Base-by-base conservation (phyloP, 2,888 invertebrate genomes). In the Crematogaster levior region DNA sequence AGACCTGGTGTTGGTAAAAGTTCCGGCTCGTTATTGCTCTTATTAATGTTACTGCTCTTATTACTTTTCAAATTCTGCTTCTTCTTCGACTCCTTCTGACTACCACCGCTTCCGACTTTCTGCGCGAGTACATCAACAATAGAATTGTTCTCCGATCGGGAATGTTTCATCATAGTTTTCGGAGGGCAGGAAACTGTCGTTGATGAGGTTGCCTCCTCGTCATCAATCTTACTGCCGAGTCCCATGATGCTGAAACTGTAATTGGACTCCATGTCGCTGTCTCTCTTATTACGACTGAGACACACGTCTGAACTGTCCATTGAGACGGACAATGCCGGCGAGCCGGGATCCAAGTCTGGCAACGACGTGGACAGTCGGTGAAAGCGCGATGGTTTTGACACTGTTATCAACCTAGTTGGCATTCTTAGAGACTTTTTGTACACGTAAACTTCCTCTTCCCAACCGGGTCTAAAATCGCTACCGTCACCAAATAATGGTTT, bases 371-470 rank as follows among this genome's bases (percentile, higher is more conserved):
- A 97, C 18, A 97, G 95, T 86, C 97, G 95, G 79, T 96, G 96
- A 91, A 96, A 96, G 63, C 96, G 96, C 37, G 96, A 96, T 1
- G 97, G 97, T 87, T 97, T 96, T 46, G 97, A 97, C 80, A 98
- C 97, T 53, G 97, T 97, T 88, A 98, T 98, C 72, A 98, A 95
- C 89, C 97, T 96, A 48, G 97, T 96, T 1, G 98, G 98, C 96
- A 98, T 97, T 89, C 98, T 96, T 24, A 98, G 94, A 0, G 98
- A 97, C 89, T 97, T 96, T 93, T 98, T 98, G 92, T 97, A 98
- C 90, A 96, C 96, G 91, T 97, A 97, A 24, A 98, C 96, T 91
- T 98, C 98, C 92, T 97, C 97, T 94, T 97, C 97, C 97, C 97
- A 97, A 0, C 97, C 97, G 0, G 97, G 97, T 88, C 96, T 96